phyloP scores from a whole-genome alignment of 2,113 vertebrate species.

The Dinomys branickii region DNA sequence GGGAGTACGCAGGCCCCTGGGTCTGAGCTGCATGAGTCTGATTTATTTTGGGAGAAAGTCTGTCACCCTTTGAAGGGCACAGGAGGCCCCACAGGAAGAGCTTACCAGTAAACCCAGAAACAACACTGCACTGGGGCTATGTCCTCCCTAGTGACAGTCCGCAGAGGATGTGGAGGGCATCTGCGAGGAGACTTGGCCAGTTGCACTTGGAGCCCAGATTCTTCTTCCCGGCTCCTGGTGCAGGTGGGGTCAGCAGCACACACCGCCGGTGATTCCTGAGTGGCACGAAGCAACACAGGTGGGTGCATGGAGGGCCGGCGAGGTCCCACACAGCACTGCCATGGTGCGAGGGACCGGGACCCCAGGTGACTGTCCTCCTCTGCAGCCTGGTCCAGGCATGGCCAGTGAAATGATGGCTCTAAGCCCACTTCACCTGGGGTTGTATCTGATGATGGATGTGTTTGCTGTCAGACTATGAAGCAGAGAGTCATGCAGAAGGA shows the following conservation, averaged over 20 bases:
- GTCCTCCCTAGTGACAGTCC: neutral
- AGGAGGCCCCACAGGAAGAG: conserved; percentile 1
- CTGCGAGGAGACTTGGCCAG: neutral
- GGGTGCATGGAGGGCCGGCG: neutral
- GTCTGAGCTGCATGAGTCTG: conserved; percentile 38
- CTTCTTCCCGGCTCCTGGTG: neutral
- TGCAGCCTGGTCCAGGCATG: neutral
- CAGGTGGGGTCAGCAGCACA: neutral
- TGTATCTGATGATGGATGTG: neutral
- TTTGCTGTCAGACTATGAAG: neutral
- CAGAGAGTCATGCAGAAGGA: neutral
- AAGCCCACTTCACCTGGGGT: neutral
- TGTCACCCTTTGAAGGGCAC: conserved; percentile 5
- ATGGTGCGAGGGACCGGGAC: neutral
- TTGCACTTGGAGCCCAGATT: neutral
- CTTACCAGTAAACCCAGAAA: neutral
- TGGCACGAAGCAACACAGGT: neutral
- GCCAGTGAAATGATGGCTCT: neutral
- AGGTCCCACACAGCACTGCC: neutral
- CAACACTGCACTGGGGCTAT: neutral
- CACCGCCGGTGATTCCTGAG: neutral
- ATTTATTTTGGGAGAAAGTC: conserved; percentile 47
- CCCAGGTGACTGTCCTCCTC: neutral
- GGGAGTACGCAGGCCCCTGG: neutral
- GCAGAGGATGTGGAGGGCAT: neutral